A percentile compares a stretch with the other conserved stretches of the same genome.
Conservation (phyloP, 1,140 invertebrate genomes). For the Drosophila arawakana region DNA sequence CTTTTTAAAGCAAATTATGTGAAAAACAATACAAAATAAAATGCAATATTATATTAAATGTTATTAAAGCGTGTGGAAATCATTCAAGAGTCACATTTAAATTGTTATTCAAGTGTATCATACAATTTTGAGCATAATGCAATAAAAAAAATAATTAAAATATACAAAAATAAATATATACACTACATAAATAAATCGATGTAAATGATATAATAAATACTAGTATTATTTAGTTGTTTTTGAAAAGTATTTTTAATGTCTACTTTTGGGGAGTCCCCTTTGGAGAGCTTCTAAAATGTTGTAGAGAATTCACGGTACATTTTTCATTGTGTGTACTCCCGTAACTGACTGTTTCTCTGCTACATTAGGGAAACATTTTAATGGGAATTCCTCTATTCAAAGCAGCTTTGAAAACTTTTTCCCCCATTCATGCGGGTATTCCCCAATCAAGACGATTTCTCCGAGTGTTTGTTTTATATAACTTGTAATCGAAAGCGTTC, state of each 20-base stretch:
- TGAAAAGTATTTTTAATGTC: not conserved
- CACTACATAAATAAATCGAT: constrained; percentile 39
- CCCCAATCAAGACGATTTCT: too few species aligned
- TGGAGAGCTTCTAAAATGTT: not conserved
- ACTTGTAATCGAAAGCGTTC: not conserved
- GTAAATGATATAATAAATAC: constrained; percentile 27
- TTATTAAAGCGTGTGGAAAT: constrained; percentile 31
- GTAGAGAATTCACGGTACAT: too few species aligned
- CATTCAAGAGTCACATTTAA: constrained; percentile 36
- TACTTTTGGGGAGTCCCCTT: not conserved
- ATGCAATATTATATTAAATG: constrained; percentile 57
- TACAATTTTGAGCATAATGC: constrained; percentile 67
- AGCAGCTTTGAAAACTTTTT: not conserved
- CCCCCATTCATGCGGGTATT: too few species aligned
- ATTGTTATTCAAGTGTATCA: constrained; percentile 72
- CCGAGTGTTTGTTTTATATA: too few species aligned
- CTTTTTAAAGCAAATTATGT: constrained; percentile 40
- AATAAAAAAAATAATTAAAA: constrained; percentile 41
- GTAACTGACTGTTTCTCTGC: too few species aligned
- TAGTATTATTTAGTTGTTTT: constrained; percentile 17
- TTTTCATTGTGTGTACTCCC: not conserved
- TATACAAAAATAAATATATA: constrained; percentile 49
- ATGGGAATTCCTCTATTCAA: not conserved
- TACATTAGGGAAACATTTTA: too few species aligned
- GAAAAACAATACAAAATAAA: constrained; percentile 49